These are phyloP conservation scores for Cryptoblepharus egeriae DNA, from an alignment of 2,797 vertebrate species.

Conservation along the genomic window DNA sequence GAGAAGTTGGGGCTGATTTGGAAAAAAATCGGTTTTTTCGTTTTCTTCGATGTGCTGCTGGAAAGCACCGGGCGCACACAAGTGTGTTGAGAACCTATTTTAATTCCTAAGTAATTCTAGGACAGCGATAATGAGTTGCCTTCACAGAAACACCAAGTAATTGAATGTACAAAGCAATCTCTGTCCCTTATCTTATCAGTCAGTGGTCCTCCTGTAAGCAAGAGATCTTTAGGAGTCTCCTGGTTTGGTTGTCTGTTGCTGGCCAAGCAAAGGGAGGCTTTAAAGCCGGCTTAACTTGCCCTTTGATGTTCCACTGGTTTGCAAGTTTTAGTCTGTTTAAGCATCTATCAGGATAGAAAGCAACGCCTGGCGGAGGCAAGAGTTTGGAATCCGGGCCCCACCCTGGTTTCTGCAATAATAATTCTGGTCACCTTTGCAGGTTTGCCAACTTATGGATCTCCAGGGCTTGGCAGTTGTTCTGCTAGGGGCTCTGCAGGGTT, in stretches of 20 bases:
- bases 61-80: constrained; percentile 20
- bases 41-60: constrained; percentile 34
- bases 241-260: constrained; percentile 48
- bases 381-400: too few species aligned
- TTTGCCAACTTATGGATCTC: too few species aligned
- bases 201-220: not conserved
- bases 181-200: not conserved
- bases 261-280: constrained; percentile 44
- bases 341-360: not conserved
- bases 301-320: not conserved
- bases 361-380: not conserved
- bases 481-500: too few species aligned
- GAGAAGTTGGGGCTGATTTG: not conserved
- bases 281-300: not conserved
- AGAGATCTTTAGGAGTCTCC: constrained; percentile 56
- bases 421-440: not conserved
- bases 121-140: constrained; percentile 47
- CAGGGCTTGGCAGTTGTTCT: too few species aligned
- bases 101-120: constrained; percentile 63
- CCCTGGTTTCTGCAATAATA: not conserved
- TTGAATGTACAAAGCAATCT: constrained; percentile 54
- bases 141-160: constrained; percentile 33
- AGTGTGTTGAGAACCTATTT: constrained; percentile 50
- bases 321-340: not conserved
- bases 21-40: not conserved